phyloP scores from a whole-genome alignment of 2,797 vertebrate species.

The Pseudotriccus pelzelni region DNA sequence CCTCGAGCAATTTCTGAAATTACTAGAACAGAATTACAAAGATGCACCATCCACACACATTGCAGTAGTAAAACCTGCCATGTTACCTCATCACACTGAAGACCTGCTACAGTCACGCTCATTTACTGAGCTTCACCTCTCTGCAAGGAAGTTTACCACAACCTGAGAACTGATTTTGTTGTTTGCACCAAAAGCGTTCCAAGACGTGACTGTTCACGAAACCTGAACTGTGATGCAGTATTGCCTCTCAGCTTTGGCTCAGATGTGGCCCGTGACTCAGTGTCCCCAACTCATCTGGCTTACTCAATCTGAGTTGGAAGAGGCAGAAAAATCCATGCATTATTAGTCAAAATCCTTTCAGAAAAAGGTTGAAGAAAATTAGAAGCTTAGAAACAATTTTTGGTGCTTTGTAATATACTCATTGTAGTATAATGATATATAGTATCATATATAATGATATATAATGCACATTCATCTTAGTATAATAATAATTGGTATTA shows the following conservation, averaged over 20 bases:
- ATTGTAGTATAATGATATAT: neutral
- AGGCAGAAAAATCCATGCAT: neutral
- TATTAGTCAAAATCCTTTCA: neutral
- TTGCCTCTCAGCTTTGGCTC: neutral
- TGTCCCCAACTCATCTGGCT: neutral
- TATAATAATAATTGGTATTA: too few species aligned
- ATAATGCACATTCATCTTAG: too few species aligned
- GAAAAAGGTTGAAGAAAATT: neutral
- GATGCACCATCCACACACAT: neutral
- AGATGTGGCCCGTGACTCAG: neutral
- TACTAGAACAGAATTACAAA: neutral
- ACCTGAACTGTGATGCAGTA: neutral
- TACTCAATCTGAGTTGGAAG: neutral
- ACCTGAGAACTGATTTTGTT: neutral
- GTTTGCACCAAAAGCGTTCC: neutral
- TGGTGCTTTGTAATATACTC: neutral
- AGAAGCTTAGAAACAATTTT: neutral
- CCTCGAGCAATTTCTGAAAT: neutral
- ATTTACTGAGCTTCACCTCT: neutral
- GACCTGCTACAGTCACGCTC: neutral
- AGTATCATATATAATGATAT: neutral
- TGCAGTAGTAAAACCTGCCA: neutral
- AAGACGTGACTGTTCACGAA: neutral
- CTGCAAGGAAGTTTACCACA: neutral
- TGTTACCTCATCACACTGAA: neutral